Conservation (phyloP, 2,888 invertebrate species). For the Azorinus chamasolen region DNA sequence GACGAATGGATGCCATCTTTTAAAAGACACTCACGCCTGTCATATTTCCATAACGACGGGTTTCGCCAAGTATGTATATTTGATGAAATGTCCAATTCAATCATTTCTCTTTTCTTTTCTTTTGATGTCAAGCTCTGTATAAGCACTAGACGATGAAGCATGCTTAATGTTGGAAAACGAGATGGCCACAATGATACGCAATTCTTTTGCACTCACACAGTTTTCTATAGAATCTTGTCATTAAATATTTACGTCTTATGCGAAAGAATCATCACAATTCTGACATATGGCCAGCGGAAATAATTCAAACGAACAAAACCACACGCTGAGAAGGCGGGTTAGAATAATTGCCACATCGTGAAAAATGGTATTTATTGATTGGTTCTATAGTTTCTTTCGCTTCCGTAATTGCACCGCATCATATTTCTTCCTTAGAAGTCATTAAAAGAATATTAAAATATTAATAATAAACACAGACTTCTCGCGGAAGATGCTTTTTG, state of each 20-base stretch:
- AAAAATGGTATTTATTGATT: conserved; percentile 1
- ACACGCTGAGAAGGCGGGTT: not conserved
- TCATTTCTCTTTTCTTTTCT: conserved; percentile 1
- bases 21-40: conserved; percentile 24
- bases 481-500: no score
- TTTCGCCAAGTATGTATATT: conserved; percentile 19
- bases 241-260: conserved; percentile 34
- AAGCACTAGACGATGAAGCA: no score
- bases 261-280: conserved; percentile 15
- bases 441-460: conserved; percentile 4
- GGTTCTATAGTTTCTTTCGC: not conserved
- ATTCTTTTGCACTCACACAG: not conserved
- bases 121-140: not conserved
- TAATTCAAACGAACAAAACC: not conserved
- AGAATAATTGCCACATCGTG: conserved; percentile 4
- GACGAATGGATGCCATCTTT: conserved; percentile 55
- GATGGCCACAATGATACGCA: not conserved
- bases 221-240: conserved; percentile 13
- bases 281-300: conserved; percentile 34
- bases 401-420: not conserved
- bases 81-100: conserved; percentile 26
- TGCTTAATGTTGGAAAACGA: not conserved
- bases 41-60: conserved; percentile 12
- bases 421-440: not conserved
- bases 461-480: not conserved